Evolutionary conservation across 2,888 invertebrate species (phyloP).

Genomic region (Hirtodrosophila duncani): DNA sequence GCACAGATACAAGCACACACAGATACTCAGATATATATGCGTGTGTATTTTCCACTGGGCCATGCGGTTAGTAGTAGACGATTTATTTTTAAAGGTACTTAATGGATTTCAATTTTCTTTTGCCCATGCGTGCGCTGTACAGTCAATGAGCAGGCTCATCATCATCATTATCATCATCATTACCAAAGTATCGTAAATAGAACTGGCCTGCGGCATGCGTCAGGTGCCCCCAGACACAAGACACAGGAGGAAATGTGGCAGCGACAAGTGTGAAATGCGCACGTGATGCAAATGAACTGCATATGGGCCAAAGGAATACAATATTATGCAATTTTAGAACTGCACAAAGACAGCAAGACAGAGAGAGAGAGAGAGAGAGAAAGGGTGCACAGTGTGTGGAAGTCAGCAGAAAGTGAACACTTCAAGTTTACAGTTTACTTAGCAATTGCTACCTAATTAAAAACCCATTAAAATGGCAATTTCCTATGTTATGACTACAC

Average conservation of each 20-base stretch:
- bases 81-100: constrained; percentile 72
- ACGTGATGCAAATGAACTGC: constrained; percentile 49
- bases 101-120: constrained; percentile 63
- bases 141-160: constrained; percentile 1
- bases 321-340: constrained; percentile 65
- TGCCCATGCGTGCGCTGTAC: constrained; percentile 21
- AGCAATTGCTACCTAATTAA: constrained; percentile 48
- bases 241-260: background rate
- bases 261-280: constrained; percentile 42
- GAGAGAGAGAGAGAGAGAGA: too few relatives aligned
- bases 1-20: constrained; percentile 2
- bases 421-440: constrained; percentile 12
- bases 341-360: too few relatives aligned
- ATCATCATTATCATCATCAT: constrained; percentile 27
- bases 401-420: constrained; percentile 1
- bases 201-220: constrained; percentile 11
- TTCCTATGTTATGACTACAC: constrained; percentile 19
- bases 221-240: constrained; percentile 67
- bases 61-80: constrained; percentile 68
- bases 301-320: background rate
- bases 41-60: constrained; percentile 53
- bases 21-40: constrained; percentile 11
- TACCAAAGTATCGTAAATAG: constrained; percentile 37
- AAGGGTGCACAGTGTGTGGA: constrained; percentile 24
- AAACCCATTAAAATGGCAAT: constrained; percentile 39